Base-by-base conservation (phyloP, 2,797 vertebrate species). In the Vireo griseus region DNA sequence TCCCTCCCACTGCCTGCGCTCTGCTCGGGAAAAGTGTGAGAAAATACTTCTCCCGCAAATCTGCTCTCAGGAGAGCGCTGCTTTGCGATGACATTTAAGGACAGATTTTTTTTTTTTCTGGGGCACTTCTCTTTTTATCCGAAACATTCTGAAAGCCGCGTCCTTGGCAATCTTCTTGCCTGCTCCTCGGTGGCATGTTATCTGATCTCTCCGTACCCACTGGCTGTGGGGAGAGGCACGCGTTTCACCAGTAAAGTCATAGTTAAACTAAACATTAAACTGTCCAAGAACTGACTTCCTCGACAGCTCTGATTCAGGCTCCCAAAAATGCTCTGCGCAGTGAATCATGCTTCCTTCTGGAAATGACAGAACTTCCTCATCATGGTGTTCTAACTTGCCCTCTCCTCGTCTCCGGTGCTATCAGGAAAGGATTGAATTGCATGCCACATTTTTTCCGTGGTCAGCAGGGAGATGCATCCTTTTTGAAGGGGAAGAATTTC, bases 291-390 rank as follows among this genome's bases (percentile, higher is more conserved):
- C 97, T 98, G 97, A 98, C 98, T 99, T 99, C 98, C 98, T 99
- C 97, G 90, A 98, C 97, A 97, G 97, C 96, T 98, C 98, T 99
- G 99, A 99, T 98, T 99, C 98, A 99, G 98, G 97, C 98, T 98
- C 97, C 96, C 96, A 98, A 98, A 99, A 99, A 99, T 99, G 98
- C 98, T 96, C 94, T 91, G 88, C 94, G 54, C 57, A 42, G 97
- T 99, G 99, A 99, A 97, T 99, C 99, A 99, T 97, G 98, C 98
- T 99, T 99, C 99, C 99, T 99, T 98, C 98, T 99, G 99, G 98
- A 99, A 98, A 98, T 99, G 98, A 99, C 98, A 98, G 96, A 97
- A 98, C 98, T 99, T 99, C 99, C 99, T 99, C 97, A 95, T 95
- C 96, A 97, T 95, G 95, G 97, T 98, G 96, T 97, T 98, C 95